These are phyloP conservation scores for Trididemnum nubilum DNA, from an alignment of 23 tunicate genomes.

Conservation along the genomic window DNA sequence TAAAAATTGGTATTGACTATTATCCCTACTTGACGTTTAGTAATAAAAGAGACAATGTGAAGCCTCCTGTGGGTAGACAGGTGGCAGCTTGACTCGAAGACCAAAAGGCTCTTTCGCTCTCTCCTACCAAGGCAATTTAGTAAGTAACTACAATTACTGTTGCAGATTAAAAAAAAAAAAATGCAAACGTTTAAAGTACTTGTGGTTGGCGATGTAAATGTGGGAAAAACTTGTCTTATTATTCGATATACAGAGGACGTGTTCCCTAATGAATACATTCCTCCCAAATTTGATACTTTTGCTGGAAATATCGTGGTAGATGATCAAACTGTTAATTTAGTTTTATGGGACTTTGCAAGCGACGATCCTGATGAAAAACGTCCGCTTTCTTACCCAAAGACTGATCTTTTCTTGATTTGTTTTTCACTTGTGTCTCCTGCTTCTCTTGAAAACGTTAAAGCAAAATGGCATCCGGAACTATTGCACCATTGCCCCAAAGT, in stretches of 20 bases:
- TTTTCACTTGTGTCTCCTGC: background rate
- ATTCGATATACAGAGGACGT: background rate
- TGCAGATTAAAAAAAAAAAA: too few relatives aligned
- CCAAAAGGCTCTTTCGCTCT: too few relatives aligned
- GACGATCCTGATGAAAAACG: background rate
- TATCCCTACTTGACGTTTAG: too few relatives aligned
- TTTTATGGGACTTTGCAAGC: background rate
- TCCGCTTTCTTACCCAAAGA: constrained; percentile 4
- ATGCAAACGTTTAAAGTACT: background rate
- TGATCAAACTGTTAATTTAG: background rate
- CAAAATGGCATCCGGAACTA: constrained; percentile 22
- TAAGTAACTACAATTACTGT: too few relatives aligned
- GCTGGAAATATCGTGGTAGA: background rate
- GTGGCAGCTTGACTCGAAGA: too few relatives aligned
- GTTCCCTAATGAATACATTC: constrained; percentile 10
- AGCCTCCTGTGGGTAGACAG: too few relatives aligned
- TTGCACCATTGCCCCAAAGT: constrained; percentile 24
- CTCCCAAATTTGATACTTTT: constrained; percentile 4
- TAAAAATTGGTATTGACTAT: too few relatives aligned
- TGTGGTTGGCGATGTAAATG: constrained; percentile 1
- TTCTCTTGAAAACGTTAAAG: background rate
- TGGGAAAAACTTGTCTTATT: constrained; percentile 19
- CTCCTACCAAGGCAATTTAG: too few relatives aligned
- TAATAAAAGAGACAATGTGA: too few relatives aligned
- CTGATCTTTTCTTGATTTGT: background rate